Evolutionary conservation across 1,140 invertebrate genomes (phyloP).

Genomic region (Magallana gigas): DNA sequence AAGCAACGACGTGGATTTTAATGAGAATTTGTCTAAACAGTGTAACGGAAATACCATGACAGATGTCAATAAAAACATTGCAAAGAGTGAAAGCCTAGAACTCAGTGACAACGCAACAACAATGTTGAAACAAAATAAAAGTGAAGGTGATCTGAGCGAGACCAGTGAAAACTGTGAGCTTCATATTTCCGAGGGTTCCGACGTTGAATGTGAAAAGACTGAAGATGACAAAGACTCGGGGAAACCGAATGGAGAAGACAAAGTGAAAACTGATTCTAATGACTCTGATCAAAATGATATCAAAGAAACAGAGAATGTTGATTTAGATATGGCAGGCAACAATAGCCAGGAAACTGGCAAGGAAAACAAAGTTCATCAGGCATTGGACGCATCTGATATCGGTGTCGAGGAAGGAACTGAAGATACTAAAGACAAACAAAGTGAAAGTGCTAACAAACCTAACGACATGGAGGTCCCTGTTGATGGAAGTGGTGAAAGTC

Average conservation of each 20-base stretch:
- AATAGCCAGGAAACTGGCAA: neutral
- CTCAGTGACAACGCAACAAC: neutral
- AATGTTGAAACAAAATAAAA: neutral
- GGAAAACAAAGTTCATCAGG: neutral
- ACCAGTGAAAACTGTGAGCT: slow-evolving; percentile 20
- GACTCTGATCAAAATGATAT: slow-evolving; percentile 5
- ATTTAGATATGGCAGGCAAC: neutral
- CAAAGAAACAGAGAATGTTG: neutral
- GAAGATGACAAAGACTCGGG: neutral
- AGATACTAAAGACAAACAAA: neutral
- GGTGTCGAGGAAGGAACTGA: neutral
- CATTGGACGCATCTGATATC: neutral
- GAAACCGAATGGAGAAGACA: neutral
- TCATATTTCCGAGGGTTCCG: neutral
- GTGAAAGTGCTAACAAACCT: neutral
- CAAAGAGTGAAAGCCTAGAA: slow-evolving; percentile 2
- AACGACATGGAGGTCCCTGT: neutral
- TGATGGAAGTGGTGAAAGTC: neutral
- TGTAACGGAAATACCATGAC: slow-evolving; percentile 6
- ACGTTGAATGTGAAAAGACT: neutral
- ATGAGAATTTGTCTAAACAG: slow-evolving; percentile 22
- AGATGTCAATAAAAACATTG: slow-evolving; percentile 11
- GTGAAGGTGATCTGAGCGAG: neutral
- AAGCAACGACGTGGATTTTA: neutral
- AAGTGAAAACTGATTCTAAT: neutral